These are phyloP conservation scores for Melieria omissa DNA, from an alignment of 2,888 invertebrate species.

Conservation along the genomic window DNA sequence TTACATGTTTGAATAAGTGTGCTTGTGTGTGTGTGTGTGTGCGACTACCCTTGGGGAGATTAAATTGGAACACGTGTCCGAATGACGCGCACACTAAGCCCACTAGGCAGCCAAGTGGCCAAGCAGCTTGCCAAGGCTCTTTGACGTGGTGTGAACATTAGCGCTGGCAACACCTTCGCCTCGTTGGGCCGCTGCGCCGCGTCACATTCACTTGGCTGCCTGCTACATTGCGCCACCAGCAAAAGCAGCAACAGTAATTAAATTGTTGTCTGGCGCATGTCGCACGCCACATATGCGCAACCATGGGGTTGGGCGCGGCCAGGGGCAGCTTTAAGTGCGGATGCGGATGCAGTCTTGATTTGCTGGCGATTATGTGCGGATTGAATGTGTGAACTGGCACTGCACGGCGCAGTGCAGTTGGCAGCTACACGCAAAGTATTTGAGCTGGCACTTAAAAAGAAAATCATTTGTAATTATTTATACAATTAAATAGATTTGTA, in stretches of 20 bases:
- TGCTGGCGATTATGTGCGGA: slow-evolving; percentile 1
- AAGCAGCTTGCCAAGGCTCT: slow-evolving; percentile 35
- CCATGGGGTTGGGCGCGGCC: no score
- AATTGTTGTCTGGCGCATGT: slow-evolving; percentile 46
- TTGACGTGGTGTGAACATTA: slow-evolving; percentile 55
- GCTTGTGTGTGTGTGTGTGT: not conserved
- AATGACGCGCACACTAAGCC: not conserved
- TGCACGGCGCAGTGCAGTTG: no score
- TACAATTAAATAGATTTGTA: no score
- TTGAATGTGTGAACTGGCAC: not conserved
- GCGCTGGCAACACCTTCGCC: slow-evolving; percentile 16
- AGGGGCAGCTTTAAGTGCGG: no score
- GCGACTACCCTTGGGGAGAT: slow-evolving; percentile 15
- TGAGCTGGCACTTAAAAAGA: no score
- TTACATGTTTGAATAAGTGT: not conserved
- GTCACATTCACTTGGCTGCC: slow-evolving; percentile 21
- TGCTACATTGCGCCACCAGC: slow-evolving; percentile 27
- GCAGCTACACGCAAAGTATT: no score
- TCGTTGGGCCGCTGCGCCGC: not conserved
- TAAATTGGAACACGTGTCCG: slow-evolving; percentile 24
- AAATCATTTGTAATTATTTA: no score
- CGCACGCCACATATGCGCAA: slow-evolving; percentile 22
- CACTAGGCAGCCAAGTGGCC: not conserved
- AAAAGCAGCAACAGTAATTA: slow-evolving; percentile 47
- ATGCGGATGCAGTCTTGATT: slow-evolving; percentile 5